Conservation (phyloP, 2,113 vertebrate genomes). For the Euleptes europaea region DNA sequence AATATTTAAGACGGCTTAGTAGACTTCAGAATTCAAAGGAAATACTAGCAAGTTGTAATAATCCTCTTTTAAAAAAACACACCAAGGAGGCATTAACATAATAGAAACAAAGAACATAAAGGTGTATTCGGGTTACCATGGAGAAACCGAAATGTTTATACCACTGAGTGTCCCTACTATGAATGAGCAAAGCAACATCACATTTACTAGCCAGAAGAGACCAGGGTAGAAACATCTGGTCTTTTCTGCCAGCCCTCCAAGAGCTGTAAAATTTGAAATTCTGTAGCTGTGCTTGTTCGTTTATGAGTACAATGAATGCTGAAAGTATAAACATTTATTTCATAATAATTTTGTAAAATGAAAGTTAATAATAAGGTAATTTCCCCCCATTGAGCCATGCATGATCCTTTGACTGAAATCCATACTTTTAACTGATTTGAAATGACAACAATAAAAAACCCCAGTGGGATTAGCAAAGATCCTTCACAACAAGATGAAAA, state of each 20-base stretch:
- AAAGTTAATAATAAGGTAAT: constrained; percentile 32
- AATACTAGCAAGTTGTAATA: constrained; percentile 52
- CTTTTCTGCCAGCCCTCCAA: constrained; percentile 34
- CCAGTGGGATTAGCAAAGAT: constrained; percentile 49
- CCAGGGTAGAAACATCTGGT: constrained; percentile 34
- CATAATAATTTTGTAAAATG: constrained; percentile 24
- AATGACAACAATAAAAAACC: constrained; percentile 57
- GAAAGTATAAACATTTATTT: constrained; percentile 40
- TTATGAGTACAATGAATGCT: constrained; percentile 36
- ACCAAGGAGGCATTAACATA: constrained; percentile 31
- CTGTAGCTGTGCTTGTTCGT: constrained; percentile 32
- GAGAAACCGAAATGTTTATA: constrained; percentile 44
- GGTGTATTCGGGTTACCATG: constrained; percentile 38
- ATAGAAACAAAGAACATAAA: constrained; percentile 47
- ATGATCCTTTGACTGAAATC: constrained; percentile 41
- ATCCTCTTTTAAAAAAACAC: constrained; percentile 38
- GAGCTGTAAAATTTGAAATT: constrained; percentile 55
- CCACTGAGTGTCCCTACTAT: constrained; percentile 29
- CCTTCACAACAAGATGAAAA: constrained; percentile 42
- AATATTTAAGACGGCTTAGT: constrained; percentile 62
- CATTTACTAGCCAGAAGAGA: constrained; percentile 46
- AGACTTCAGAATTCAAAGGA: constrained; percentile 58
- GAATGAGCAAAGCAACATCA: constrained; percentile 41
- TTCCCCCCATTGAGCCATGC: neutral
- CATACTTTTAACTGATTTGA: constrained; percentile 50